These are phyloP conservation scores for Harpagifer antarcticus DNA, from an alignment of 2,797 vertebrate species.

Conservation along the genomic window DNA sequence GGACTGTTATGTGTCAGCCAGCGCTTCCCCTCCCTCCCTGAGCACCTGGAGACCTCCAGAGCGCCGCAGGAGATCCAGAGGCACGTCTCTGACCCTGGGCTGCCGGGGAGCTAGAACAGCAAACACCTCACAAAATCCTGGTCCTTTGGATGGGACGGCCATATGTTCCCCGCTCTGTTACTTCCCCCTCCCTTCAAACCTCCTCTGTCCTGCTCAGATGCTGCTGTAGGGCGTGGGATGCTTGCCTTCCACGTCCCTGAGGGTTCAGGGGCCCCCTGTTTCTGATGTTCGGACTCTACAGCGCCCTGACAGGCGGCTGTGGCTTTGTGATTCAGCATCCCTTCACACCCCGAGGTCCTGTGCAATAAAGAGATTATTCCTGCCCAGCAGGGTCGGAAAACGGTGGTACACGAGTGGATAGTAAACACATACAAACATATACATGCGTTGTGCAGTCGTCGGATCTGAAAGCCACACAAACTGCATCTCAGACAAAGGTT, in stretches of 20 bases:
- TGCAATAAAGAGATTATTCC: constrained; percentile 56
- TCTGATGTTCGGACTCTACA: constrained; percentile 36
- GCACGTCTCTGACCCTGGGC: constrained; percentile 91
- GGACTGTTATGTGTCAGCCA: constrained; percentile 83
- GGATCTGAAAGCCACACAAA: too few relatives aligned
- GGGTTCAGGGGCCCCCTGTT: constrained; percentile 54
- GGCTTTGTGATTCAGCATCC: constrained; percentile 23
- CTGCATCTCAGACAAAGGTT: constrained; percentile 26
- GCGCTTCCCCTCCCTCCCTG: constrained; percentile 93
- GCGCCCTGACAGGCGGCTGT: constrained; percentile 22
- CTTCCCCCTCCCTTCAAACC: constrained; percentile 1
- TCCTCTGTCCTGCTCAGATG: constrained; percentile 51
- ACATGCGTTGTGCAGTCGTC: constrained; percentile 1
- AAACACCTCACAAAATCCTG: neutral
- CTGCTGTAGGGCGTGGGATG: constrained; percentile 49
- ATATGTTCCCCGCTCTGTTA: constrained; percentile 14
- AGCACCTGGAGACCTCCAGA: constrained; percentile 86
- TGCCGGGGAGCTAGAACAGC: constrained; percentile 88
- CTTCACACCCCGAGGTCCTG: constrained; percentile 25
- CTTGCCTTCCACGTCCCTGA: constrained; percentile 36
- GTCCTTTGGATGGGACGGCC: constrained; percentile 30
- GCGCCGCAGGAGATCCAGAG: constrained; percentile 89
- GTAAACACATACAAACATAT: constrained; percentile 24
- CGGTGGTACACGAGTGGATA: constrained; percentile 5
- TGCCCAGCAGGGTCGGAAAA: constrained; percentile 2